A percentile compares a stretch with the other conserved stretches of the same genome.
Conservation (phyloP, 1,140 invertebrate species). For the Trypoxylus dichotomus region DNA sequence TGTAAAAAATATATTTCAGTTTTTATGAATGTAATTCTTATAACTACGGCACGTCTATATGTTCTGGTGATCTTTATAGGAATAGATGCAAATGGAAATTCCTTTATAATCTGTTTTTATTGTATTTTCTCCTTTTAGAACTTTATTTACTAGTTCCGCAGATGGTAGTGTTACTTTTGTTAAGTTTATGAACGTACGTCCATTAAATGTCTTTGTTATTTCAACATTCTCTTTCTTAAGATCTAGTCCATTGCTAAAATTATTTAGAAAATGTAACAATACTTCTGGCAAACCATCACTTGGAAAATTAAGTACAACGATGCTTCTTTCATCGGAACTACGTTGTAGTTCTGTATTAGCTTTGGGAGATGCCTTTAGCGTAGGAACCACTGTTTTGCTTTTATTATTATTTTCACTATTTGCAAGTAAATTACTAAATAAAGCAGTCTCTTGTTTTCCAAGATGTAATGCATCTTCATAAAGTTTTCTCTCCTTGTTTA, state of each 20-base stretch:
- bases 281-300: not conserved
- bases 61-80: not conserved
- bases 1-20: too few species aligned
- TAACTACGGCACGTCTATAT: too few species aligned
- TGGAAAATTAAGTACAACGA: not conserved
- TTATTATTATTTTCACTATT: not conserved
- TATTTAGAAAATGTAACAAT: not conserved
- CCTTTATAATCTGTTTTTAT: not conserved
- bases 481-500: not conserved
- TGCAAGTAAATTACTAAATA: not conserved
- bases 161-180: not conserved
- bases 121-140: not conserved
- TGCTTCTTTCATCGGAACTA: not conserved
- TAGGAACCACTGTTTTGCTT: not conserved
- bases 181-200: not conserved
- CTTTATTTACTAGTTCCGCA: not conserved
- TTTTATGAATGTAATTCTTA: not conserved
- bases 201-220: not conserved
- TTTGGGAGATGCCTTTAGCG: not conserved
- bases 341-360: not conserved
- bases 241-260: not conserved
- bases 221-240: not conserved
- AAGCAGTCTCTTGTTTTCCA: not conserved
- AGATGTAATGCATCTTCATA: not conserved
- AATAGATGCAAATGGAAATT: not conserved